Percentiles rank a stretch among this genome's conserved stretches.
Conservation (phyloP, 2,113 vertebrate genomes). For the Chaenocephalus aceratus region DNA sequence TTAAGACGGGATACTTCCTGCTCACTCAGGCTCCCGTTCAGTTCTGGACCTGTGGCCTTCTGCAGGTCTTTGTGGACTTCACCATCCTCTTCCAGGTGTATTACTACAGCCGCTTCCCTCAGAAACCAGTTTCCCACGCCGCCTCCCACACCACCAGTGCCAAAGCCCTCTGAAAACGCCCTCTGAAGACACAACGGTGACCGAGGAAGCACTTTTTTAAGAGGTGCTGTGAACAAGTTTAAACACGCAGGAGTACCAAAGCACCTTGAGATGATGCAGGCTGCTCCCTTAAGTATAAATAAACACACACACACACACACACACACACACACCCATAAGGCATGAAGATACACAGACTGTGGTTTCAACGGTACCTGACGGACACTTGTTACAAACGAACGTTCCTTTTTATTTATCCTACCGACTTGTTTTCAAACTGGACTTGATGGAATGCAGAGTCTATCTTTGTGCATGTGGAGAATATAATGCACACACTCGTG, state of each 20-base stretch:
- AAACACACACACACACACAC: conserved; percentile 18
- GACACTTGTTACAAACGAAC: conserved; percentile 54
- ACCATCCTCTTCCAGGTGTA: conserved; percentile 95
- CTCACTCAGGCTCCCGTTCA: conserved; percentile 94
- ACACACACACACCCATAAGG: conserved; percentile 34
- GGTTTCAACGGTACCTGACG: conserved; percentile 5
- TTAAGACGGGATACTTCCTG: conserved; percentile 97
- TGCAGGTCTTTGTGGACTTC: conserved; percentile 94
- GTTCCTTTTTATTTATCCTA: conserved; percentile 30
- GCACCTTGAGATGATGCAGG: conserved; percentile 40
- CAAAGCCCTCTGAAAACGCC: conserved; percentile 90
- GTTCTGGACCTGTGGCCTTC: conserved; percentile 95
- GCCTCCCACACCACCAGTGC: conserved; percentile 88
- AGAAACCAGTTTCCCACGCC: conserved; percentile 88
- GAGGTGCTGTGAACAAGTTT: conserved; percentile 16
- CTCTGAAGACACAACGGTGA: conserved; percentile 1
- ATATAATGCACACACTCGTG: conserved; percentile 47
- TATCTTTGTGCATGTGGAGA: conserved; percentile 59
- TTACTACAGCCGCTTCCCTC: conserved; percentile 89
- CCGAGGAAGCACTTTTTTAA: not conserved
- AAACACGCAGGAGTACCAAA: conserved; percentile 40
- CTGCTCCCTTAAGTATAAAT: conserved; percentile 28
- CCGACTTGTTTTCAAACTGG: conserved; percentile 1
- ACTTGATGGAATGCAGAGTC: conserved; percentile 35
- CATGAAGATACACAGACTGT: conserved; percentile 37